phyloP scores from a whole-genome alignment of 30 jellyfish, hydroid and myxozoan species.

The Nemopilema nomurai region DNA sequence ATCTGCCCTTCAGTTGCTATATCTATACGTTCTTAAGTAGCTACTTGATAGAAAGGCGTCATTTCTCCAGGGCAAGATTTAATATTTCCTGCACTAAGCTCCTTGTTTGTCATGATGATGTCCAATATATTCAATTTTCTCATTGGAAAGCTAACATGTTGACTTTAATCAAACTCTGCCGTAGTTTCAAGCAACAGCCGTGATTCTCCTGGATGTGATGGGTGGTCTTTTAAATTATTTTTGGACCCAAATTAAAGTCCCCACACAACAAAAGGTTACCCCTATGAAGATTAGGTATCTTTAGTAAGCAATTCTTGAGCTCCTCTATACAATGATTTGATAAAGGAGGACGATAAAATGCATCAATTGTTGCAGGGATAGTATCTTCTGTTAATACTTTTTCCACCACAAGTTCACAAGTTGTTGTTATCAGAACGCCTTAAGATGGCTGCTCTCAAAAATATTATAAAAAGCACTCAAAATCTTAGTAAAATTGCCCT shows the following conservation, averaged over 20 bases:
- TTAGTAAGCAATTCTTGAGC: conserved; percentile 18
- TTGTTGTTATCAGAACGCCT: conserved; percentile 28
- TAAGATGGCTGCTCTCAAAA: not conserved
- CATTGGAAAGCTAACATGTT: conserved; percentile 52
- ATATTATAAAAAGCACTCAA: not conserved
- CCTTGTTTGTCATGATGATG: too few relatives aligned
- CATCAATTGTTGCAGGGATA: conserved; percentile 48
- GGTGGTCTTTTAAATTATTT: conserved; percentile 30
- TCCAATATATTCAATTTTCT: too few relatives aligned
- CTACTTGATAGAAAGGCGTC: too few relatives aligned
- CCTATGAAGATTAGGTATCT: conserved; percentile 49
- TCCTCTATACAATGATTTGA: conserved; percentile 39
- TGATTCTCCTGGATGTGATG: conserved; percentile 56
- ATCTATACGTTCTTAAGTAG: too few relatives aligned
- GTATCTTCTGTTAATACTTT: conserved; percentile 25
- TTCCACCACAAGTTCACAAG: conserved; percentile 39
- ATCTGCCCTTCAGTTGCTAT: too few relatives aligned
- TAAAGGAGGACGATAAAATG: conserved; percentile 42
- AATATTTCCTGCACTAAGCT: too few relatives aligned
- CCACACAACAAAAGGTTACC: conserved; percentile 42
- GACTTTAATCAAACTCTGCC: conserved; percentile 54
- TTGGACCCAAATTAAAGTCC: conserved; percentile 46
- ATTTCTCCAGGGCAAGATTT: too few relatives aligned
- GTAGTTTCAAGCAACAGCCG: conserved; percentile 30
- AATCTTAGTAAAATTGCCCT: not conserved